Conservation (phyloP, 64 coral and sea anemone genomes). For the Dendrophyllia cribrosa region DNA sequence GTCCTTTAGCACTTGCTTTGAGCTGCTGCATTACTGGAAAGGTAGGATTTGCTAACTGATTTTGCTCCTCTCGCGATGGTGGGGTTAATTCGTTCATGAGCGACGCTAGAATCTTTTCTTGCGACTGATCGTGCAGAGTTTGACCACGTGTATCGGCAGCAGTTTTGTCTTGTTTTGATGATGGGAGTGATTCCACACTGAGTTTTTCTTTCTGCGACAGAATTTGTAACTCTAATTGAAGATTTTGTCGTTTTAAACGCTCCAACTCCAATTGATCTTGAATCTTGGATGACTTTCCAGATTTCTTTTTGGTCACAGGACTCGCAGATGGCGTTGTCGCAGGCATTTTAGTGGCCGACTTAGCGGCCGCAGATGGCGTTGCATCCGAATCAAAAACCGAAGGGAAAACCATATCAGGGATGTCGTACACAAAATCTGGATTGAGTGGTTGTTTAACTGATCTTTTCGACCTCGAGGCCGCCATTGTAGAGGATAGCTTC, state of each 20-base stretch:
- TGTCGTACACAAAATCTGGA: slow-evolving; percentile 2
- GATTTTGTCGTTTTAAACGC: neutral
- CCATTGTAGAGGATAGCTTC: neutral
- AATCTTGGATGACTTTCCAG: neutral
- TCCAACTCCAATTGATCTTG: slow-evolving; percentile 2
- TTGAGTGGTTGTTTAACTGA: slow-evolving; percentile 16
- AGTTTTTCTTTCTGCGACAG: neutral
- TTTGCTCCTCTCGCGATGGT: neutral
- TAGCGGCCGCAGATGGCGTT: neutral
- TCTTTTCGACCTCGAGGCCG: neutral
- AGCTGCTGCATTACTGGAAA: slow-evolving; percentile 6
- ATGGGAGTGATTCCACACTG: neutral
- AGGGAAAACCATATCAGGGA: neutral
- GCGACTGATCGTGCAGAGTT: neutral
- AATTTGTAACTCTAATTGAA: neutral
- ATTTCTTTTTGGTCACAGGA: neutral
- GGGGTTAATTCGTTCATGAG: neutral
- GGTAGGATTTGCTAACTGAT: neutral
- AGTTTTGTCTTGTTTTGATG: slow-evolving; percentile 16
- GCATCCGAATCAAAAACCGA: neutral
- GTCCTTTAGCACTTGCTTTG: neutral
- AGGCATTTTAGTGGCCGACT: neutral
- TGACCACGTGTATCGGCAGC: neutral
- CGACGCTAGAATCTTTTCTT: neutral
- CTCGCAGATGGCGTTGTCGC: neutral